Evolutionary conservation across 2,888 invertebrate genomes (phyloP).

Genomic region (Drosophila prolongata): DNA sequence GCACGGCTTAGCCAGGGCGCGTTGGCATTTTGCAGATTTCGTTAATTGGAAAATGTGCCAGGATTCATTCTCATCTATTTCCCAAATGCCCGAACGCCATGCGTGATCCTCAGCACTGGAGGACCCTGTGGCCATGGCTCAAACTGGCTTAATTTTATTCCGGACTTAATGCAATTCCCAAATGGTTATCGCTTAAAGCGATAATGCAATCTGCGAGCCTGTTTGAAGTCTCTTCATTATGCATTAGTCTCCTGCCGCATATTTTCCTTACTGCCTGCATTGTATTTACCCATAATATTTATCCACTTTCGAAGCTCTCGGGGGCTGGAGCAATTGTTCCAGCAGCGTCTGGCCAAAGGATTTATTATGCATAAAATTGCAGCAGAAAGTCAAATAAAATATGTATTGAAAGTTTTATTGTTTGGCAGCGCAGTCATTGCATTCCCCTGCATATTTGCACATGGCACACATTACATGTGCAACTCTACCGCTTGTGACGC

Average conservation of each 20-base stretch:
- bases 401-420: conserved; percentile 77
- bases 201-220: conserved; percentile 2
- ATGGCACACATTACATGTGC: conserved; percentile 53
- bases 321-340: conserved; percentile 38
- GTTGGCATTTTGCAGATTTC: conserved; percentile 61
- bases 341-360: conserved; percentile 47
- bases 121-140: conserved; percentile 10
- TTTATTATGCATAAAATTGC: conserved; percentile 73
- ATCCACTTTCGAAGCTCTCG: conserved; percentile 17
- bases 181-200: conserved; percentile 17
- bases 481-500: conserved; percentile 31
- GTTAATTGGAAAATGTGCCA: conserved; percentile 70
- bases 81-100: conserved; percentile 6
- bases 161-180: conserved; percentile 20
- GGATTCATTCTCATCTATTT: conserved; percentile 45
- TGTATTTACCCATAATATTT: conserved; percentile 39
- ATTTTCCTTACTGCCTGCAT: conserved; percentile 7
- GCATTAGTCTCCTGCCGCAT: conserved; percentile 14
- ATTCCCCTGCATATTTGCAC: conserved; percentile 51
- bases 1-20: conserved; percentile 50
- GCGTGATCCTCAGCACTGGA: conserved; percentile 1
- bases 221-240: conserved; percentile 29
- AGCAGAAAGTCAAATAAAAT: conserved; percentile 71
- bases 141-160: conserved; percentile 18
- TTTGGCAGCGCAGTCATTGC: conserved; percentile 30